These are phyloP conservation scores for Aphelenchoides bicaudatus DNA, from an alignment of 2,888 invertebrate species.

Conservation along the genomic window DNA sequence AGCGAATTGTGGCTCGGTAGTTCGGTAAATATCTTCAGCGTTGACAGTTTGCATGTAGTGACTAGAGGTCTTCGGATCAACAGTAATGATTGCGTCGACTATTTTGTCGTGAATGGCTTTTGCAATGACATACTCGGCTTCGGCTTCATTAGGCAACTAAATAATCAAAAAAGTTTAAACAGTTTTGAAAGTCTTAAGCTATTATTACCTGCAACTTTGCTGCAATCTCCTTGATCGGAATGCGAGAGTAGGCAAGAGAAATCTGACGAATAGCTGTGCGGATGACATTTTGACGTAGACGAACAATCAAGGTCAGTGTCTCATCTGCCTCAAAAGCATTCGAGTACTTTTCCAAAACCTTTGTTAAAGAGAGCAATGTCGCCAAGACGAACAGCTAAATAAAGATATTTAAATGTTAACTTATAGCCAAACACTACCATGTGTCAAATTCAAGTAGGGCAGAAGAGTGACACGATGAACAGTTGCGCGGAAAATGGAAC, in stretches of 20 bases:
- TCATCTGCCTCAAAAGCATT: constrained; percentile 78
- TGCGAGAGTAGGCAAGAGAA: constrained; percentile 89
- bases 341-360: constrained; percentile 73
- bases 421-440: constrained; percentile 64
- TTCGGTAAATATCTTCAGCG: constrained; percentile 71
- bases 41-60: constrained; percentile 71
- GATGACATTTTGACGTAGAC: constrained; percentile 95
- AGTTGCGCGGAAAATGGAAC: constrained; percentile 87
- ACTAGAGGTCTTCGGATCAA: constrained; percentile 70
- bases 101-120: constrained; percentile 85
- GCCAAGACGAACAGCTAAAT: constrained; percentile 78
- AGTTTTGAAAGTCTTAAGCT: not conserved
- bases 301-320: constrained; percentile 89
- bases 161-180: not conserved
- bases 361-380: constrained; percentile 89
- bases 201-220: constrained; percentile 76
- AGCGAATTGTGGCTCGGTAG: constrained; percentile 66
- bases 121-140: constrained; percentile 88
- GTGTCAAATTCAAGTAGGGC: constrained; percentile 94
- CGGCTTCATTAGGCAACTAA: constrained; percentile 69
- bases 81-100: constrained; percentile 93
- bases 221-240: constrained; percentile 90
- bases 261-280: constrained; percentile 83
- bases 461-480: constrained; percentile 80
- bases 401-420: constrained; percentile 17